Evolutionary conservation across 2,888 invertebrate genomes (phyloP).

Genomic region (Xanthorhoe designata): DNA sequence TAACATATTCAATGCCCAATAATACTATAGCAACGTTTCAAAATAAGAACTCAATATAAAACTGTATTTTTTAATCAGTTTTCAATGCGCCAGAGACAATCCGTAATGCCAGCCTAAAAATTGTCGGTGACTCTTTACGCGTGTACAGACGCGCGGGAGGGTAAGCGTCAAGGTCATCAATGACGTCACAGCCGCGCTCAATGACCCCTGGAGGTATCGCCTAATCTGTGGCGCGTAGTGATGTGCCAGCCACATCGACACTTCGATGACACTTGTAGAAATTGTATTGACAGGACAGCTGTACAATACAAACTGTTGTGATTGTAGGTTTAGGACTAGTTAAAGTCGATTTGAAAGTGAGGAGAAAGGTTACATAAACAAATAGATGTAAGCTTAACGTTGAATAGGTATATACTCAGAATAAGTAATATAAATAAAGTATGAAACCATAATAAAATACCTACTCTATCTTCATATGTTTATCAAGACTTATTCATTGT

Average conservation of each 20-base stretch:
- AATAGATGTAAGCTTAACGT: background rate
- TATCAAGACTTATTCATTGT: too few relatives aligned
- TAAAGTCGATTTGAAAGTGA: constrained; percentile 3
- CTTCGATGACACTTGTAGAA: constrained; percentile 61
- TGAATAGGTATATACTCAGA: background rate
- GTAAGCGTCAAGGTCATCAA: constrained; percentile 81
- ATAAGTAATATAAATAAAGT: background rate
- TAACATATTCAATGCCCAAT: too few relatives aligned
- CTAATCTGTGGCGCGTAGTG: constrained; percentile 39
- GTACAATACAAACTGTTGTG: constrained; percentile 47
- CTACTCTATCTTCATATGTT: too few relatives aligned
- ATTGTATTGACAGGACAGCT: constrained; percentile 56
- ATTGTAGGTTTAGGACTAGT: constrained; percentile 53
- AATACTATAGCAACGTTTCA: background rate
- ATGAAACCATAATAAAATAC: background rate
- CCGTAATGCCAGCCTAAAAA: constrained; percentile 15
- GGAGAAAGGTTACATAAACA: background rate
- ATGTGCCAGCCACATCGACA: constrained; percentile 22
- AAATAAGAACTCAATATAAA: background rate
- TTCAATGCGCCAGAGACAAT: background rate
- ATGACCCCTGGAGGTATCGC: constrained; percentile 71
- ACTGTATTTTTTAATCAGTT: background rate
- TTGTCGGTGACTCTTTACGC: constrained; percentile 63
- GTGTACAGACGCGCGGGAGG: constrained; percentile 55
- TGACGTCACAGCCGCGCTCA: constrained; percentile 78